Evolutionary conservation across 2,113 vertebrate species (phyloP), one percentile per base, ranked within the genome.

Genomic region (Pelodiscus sinensis): DNA sequence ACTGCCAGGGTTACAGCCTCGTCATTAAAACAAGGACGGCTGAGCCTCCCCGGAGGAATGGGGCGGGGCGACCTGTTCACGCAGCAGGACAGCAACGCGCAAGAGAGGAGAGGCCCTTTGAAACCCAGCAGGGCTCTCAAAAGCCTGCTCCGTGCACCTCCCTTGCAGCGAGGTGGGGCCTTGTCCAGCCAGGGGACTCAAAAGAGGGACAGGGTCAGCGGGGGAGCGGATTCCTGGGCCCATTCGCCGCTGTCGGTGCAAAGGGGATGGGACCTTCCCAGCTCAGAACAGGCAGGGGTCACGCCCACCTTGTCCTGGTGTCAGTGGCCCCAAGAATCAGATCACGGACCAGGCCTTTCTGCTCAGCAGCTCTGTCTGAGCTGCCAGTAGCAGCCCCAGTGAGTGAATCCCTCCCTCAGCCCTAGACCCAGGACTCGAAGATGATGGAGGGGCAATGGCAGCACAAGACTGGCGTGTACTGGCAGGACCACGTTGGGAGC

Each of bases 301-400:
- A 71, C 4, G 1, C n/a, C 18, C 8, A 4, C n/a, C n/a, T 21
- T 71, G 65, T 35, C 65, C 62, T 19, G 16, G n/a, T 71, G 65
- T 71, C 31, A 35, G 31, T 16, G 29, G 31, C 5, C 12, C 31
- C 1, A n/a, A 5, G 38, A 50, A 14, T 14, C 38, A 77, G 38
- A 22, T 25, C 65, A 35, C 16, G 21, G n/a, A 71, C 4, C 10
- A 35, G 4, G 65, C n/a, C 65, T 21, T n/a, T 71, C n/a, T 8
- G 15, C 31, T 19, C n/a, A n/a, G n/a, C n/a, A 35, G 16, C 16
- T 18, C 18, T 7, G 15, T 18, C 65, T 71, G 65, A 10, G 18
- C 31, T 35, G 18, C n/a, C 65, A 35, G n/a, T 1, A 21, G 31
- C 8, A 4, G 18, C 8, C 4, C 7, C 1, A 35, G 38, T 14